Evolutionary conservation across 2,888 invertebrate genomes (phyloP).

Genomic region (Eupsilia transversa): DNA sequence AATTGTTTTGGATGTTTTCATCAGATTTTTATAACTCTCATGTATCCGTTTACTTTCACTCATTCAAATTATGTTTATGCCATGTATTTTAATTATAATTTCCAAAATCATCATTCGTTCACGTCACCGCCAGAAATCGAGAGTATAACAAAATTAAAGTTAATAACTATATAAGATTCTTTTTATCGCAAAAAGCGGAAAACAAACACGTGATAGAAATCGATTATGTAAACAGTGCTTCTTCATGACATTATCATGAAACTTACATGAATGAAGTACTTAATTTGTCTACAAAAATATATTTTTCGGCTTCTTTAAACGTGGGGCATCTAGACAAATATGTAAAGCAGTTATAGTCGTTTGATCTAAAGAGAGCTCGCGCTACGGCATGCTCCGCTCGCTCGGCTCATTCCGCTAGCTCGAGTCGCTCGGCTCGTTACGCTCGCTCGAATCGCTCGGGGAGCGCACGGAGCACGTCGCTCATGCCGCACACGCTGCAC

Average conservation of each 20-base stretch:
- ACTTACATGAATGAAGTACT: conserved; percentile 36
- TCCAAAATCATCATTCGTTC: conserved; percentile 6
- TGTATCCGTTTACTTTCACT: conserved; percentile 14
- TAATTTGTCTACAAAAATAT: conserved; percentile 60
- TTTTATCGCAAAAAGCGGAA: conserved; percentile 49
- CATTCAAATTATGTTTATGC: background rate
- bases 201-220: conserved; percentile 51
- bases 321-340: conserved; percentile 47
- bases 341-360: conserved; percentile 47
- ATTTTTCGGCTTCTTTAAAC: conserved; percentile 44
- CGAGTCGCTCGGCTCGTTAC: background rate
- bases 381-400: conserved; percentile 14
- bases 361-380: conserved; percentile 28
- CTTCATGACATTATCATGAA: conserved; percentile 32
- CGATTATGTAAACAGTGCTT: conserved; percentile 46
- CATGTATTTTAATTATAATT: background rate
- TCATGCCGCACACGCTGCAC: background rate
- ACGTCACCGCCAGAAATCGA: conserved; percentile 39
- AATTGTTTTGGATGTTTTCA: background rate
- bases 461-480: conserved; percentile 16
- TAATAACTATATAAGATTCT: conserved; percentile 55
- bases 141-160: conserved; percentile 46
- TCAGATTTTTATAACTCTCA: too few relatives aligned
- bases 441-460: background rate
- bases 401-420: conserved; percentile 7